Percentiles rank a stretch among this genome's conserved stretches.
Evolutionary conservation across 2,113 vertebrate species (phyloP).

Genomic region (Cinclus mexicanus): DNA sequence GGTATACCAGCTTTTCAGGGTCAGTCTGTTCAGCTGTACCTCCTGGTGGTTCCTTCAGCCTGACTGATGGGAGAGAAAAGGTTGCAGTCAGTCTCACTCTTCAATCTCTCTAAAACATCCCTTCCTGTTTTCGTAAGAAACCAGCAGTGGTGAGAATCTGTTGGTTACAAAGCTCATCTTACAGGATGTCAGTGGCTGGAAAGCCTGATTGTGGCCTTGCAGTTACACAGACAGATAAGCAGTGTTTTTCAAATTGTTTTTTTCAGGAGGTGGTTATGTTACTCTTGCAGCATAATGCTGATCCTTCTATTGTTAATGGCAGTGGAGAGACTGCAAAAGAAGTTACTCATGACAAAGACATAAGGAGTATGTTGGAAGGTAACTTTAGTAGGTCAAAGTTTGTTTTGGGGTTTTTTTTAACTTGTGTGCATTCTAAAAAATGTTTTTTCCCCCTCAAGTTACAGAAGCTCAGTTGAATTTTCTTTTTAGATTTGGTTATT

Average conservation of each 20-base stretch:
- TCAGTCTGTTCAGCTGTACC: background rate
- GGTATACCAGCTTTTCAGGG: background rate
- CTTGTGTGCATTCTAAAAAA: background rate
- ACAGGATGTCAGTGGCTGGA: background rate
- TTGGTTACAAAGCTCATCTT: background rate
- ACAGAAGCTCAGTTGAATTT: background rate
- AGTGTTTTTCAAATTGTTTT: conserved; percentile 39
- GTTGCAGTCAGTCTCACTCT: background rate
- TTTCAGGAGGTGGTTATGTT: conserved; percentile 89
- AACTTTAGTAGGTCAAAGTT: background rate
- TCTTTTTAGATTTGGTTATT: background rate
- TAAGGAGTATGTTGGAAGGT: conserved; percentile 93
- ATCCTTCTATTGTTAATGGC: conserved; percentile 85
- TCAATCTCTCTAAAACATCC: background rate
- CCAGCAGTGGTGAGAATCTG: background rate
- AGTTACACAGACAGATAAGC: background rate
- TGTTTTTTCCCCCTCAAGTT: background rate
- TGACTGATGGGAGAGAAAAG: background rate
- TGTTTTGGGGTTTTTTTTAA: background rate
- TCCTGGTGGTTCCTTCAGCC: background rate
- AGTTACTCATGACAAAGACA: conserved; percentile 89
- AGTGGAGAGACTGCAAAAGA: conserved; percentile 87
- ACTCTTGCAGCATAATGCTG: conserved; percentile 85
- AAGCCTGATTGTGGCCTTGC: background rate
- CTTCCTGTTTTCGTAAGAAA: background rate